Conservation (phyloP, 2,113 vertebrate genomes). For the Mystacornis crossleyi region DNA sequence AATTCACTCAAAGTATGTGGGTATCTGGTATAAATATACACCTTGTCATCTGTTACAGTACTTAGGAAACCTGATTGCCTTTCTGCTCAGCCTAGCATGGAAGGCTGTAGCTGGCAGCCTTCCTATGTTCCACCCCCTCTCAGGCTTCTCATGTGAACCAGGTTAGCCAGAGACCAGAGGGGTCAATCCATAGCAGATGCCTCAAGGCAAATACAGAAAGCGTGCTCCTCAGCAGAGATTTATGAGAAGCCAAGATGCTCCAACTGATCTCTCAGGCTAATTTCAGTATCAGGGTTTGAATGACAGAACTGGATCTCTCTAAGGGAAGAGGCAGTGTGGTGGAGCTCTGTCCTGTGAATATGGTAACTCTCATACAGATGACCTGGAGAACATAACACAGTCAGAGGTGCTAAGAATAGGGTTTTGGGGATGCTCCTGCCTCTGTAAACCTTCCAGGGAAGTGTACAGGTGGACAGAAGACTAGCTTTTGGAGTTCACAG, state of each 20-base stretch:
- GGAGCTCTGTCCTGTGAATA: not conserved
- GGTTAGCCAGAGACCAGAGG: not conserved
- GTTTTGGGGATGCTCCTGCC: not conserved
- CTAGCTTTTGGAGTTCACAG: not conserved
- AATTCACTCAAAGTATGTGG: conserved; percentile 32
- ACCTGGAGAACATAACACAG: not conserved
- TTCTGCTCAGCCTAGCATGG: conserved; percentile 13
- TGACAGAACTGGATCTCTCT: not conserved
- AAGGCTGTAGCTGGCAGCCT: conserved; percentile 11
- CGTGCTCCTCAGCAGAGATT: not conserved
- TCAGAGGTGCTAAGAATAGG: not conserved
- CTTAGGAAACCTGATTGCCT: conserved; percentile 39
- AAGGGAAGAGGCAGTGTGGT: not conserved
- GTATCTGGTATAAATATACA: conserved; percentile 63
- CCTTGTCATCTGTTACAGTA: conserved; percentile 51
- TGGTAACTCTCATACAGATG: not conserved
- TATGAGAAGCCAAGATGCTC: not conserved
- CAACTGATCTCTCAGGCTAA: not conserved
- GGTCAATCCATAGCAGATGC: not conserved
- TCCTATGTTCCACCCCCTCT: not conserved
- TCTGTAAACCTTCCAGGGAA: not conserved
- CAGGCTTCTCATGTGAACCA: not conserved
- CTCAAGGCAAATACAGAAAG: not conserved
- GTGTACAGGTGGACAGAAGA: not conserved
- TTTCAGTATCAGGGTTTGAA: not conserved